Conservation (phyloP, 2,113 vertebrate species). For the Vanacampus margaritifer region DNA sequence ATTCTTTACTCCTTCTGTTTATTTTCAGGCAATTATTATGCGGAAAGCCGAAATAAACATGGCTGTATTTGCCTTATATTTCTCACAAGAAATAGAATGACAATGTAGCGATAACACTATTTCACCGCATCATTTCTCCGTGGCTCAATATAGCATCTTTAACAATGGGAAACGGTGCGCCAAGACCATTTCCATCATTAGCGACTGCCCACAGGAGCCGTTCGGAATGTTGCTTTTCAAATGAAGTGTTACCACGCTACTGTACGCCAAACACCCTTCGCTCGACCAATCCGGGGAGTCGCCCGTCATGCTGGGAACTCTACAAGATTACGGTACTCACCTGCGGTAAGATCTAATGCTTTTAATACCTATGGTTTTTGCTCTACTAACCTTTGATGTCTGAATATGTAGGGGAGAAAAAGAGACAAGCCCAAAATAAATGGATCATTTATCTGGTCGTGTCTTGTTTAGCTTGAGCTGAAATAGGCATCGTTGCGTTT, state of each 20-base stretch:
- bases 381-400: conserved; percentile 80
- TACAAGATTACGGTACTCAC: conserved; percentile 75
- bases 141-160: conserved; percentile 47
- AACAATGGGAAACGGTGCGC: conserved; percentile 58
- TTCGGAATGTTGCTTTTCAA: conserved; percentile 73
- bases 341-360: conserved; percentile 72
- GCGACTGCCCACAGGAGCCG: conserved; percentile 43
- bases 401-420: conserved; percentile 78
- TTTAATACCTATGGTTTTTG: conserved; percentile 69
- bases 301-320: conserved; percentile 72
- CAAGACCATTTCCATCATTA: conserved; percentile 59
- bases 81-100: conserved; percentile 60
- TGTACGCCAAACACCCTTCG: conserved; percentile 76
- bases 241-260: conserved; percentile 80
- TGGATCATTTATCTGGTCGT: conserved; percentile 52
- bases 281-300: conserved; percentile 63
- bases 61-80: conserved; percentile 49
- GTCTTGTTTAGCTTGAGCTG: conserved; percentile 16
- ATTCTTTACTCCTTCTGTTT: conserved; percentile 56
- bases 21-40: conserved; percentile 66
- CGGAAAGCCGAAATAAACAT: conserved; percentile 62
- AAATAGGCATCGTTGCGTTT: conserved; percentile 16
- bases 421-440: conserved; percentile 78
- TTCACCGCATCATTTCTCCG: conserved; percentile 70
- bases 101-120: conserved; percentile 80